Evolutionary conservation across 2,113 vertebrate species (phyloP).

Genomic region (Sterrhoptilus dennistouni): DNA sequence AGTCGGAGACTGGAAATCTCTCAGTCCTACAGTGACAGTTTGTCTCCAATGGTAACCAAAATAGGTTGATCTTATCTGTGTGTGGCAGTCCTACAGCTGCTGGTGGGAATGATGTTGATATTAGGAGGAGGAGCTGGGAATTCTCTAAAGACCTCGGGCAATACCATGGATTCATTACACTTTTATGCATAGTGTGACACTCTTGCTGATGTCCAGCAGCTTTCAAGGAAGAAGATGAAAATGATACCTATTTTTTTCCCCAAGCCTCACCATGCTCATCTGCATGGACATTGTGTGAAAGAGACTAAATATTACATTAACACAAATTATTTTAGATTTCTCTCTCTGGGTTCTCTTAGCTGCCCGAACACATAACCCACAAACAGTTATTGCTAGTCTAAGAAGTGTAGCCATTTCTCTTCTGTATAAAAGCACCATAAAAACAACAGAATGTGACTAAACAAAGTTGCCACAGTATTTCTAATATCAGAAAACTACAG

Average conservation of each 20-base stretch:
- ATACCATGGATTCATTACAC: background rate
- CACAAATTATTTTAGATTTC: background rate
- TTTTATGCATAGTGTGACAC: background rate
- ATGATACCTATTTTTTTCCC: background rate
- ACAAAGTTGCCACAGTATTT: background rate
- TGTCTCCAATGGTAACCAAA: background rate
- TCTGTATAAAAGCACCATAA: background rate
- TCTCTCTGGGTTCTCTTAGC: background rate
- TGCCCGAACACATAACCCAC: background rate
- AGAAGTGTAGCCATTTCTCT: background rate
- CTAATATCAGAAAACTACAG: background rate
- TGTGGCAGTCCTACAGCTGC: background rate
- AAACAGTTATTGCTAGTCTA: background rate
- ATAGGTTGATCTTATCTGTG: accelerated
- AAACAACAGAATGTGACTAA: background rate
- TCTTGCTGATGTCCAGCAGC: background rate
- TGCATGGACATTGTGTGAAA: background rate
- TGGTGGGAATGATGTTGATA: background rate
- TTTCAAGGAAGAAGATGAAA: background rate
- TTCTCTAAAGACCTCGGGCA: background rate
- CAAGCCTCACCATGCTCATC: background rate
- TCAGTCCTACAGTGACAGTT: background rate
- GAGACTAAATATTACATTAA: background rate
- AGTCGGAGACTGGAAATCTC: background rate
- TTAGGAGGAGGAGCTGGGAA: background rate